Evolutionary conservation across 2,113 vertebrate species (phyloP).

Genomic region (Emydura subglobosa): DNA sequence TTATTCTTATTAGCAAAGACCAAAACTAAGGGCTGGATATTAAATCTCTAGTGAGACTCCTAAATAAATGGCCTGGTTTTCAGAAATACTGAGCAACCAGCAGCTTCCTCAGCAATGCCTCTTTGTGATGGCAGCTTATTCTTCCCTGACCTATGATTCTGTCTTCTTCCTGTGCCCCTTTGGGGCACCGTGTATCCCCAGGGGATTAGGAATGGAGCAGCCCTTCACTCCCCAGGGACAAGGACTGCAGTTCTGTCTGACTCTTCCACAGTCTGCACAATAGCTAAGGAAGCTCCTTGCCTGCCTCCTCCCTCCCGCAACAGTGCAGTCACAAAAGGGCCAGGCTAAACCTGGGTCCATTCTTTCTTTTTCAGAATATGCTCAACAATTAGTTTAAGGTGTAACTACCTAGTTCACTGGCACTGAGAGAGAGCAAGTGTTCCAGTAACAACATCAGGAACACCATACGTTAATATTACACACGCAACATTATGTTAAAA

Average conservation of each 20-base stretch:
- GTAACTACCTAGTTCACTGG: background rate
- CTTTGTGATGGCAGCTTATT: background rate
- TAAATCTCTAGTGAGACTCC: background rate
- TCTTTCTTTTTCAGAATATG: background rate
- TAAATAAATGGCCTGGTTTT: background rate
- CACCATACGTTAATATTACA: background rate
- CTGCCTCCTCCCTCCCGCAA: background rate
- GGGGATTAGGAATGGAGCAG: no score
- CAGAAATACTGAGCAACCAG: background rate
- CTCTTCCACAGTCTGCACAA: no score
- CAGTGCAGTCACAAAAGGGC: background rate
- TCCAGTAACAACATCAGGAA: background rate
- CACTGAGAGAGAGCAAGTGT: background rate
- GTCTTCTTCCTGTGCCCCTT: rapidly evolving
- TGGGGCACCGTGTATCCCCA: no score
- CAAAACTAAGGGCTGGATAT: background rate
- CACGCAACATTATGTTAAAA: background rate
- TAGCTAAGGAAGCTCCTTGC: background rate
- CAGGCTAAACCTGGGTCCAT: background rate
- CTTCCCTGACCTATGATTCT: background rate
- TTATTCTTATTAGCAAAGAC: background rate
- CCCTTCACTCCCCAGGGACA: background rate
- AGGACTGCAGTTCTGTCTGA: background rate
- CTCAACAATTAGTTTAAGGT: background rate
- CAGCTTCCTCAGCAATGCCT: background rate